Base-by-base conservation (phyloP, 2,797 vertebrate species). In the Onychomys leucogaster region DNA sequence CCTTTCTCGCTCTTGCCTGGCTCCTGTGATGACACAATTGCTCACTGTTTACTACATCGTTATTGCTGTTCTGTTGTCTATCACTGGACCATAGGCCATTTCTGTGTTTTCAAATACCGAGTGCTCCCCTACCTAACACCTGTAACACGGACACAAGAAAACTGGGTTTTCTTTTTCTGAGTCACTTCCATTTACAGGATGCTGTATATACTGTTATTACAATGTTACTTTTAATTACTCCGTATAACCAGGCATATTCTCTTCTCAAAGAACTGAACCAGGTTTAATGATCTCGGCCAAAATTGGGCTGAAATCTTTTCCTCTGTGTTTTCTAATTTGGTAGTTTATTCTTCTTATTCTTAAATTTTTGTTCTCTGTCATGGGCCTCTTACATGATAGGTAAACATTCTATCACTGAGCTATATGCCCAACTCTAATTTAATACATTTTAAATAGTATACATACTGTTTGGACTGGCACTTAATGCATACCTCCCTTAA, bases 21-120 rank as follows among this genome's bases (percentile, higher is more conserved):
- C 49, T 0, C 13, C 13, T 55, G 0, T 77, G 67, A 90, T 87
- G 95, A 87, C 89, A 93, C 46, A 83, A 88, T 65, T 73, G 71
- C 61, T 37, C 63, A 46, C 0, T 2, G 41, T 91, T 89, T 81
- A 94, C 90, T 91, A 84, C n/a, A 55, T 52, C 61, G 83, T 95
- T 73, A 95, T 93, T 88, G 76, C 83, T 83, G 81, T 86, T 81
- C 75, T 41, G 57, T 73, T 95, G 88, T 37, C 88, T 59, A 16
- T 92, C 37, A n/a, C 55, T 78, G 55, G 19, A 52, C 80, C 52
- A 25, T 73, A 91, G 76, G 71, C 85, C 41, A 63, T 88, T 96
- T 87, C 59, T 91, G 2, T 55, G 69, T 89, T 61, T 75, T 17
- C 34, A 63, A 59, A 43, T 65, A 78, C 43, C 16, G 25, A 81